A percentile compares a stretch with the other conserved stretches of the same genome.
These are phyloP conservation scores for Pseudotriccus pelzelni DNA, from an alignment of 2,797 vertebrate genomes.

Conservation along the genomic window DNA sequence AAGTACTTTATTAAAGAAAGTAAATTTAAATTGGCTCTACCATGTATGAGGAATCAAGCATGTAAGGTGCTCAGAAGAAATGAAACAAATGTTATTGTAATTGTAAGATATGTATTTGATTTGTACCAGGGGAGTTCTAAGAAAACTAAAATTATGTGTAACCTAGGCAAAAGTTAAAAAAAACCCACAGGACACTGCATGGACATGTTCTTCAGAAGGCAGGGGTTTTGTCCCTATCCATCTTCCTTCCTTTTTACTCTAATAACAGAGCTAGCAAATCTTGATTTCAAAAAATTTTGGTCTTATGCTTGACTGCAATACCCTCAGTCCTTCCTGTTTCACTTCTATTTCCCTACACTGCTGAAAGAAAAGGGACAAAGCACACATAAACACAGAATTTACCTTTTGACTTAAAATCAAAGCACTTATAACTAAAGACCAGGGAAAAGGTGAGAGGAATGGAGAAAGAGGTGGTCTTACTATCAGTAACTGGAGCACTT, in stretches of 20 bases:
- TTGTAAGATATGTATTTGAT: slow-evolving; percentile 1
- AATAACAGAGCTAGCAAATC: neutral
- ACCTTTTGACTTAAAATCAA: neutral
- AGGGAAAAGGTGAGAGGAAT: neutral
- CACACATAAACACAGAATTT: neutral
- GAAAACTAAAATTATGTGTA: neutral
- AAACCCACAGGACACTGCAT: neutral
- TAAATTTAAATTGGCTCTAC: slow-evolving; percentile 27
- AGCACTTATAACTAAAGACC: neutral
- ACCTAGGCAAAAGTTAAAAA: neutral
- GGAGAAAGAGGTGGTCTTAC: neutral
- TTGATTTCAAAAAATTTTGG: neutral
- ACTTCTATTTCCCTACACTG: neutral
- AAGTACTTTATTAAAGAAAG: neutral
- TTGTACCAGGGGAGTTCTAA: neutral
- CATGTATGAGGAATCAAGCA: neutral
- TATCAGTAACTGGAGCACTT: neutral
- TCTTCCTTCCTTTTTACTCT: neutral
- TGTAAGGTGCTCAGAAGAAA: neutral
- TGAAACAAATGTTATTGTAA: neutral
- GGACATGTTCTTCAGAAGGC: neutral
- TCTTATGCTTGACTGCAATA: neutral
- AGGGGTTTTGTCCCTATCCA: neutral
- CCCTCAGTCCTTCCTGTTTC: neutral
- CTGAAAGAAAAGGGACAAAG: neutral